Percentiles rank a stretch among this genome's conserved stretches.
Evolutionary conservation across 2,888 invertebrate genomes (phyloP).

Genomic region (Pterostichus madidus): DNA sequence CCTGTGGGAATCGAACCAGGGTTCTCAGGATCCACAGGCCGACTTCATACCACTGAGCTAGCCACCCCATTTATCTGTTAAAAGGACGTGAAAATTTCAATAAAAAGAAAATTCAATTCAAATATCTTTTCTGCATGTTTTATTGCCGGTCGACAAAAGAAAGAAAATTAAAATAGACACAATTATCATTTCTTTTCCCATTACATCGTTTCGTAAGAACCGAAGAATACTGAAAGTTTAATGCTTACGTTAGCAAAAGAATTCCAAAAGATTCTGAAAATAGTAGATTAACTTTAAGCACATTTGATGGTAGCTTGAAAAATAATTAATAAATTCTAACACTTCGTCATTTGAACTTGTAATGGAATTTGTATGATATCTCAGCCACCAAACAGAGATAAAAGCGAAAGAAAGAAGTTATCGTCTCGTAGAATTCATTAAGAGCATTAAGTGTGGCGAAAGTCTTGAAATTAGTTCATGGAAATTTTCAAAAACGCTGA

Average conservation of each 20-base stretch:
- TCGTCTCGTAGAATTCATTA: slow-evolving; percentile 45
- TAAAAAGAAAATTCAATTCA: slow-evolving; percentile 23
- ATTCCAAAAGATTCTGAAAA: slow-evolving; percentile 20
- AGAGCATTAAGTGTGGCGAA: slow-evolving; percentile 25
- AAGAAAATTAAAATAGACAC: slow-evolving; percentile 41
- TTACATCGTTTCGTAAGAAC: slow-evolving; percentile 6
- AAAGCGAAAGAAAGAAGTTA: slow-evolving; percentile 34
- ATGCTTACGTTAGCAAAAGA: slow-evolving; percentile 2
- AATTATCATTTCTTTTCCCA: slow-evolving; percentile 46
- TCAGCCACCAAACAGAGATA: slow-evolving; percentile 13
- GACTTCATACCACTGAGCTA: too few relatives aligned
- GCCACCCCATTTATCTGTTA: too few relatives aligned
- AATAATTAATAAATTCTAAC: slow-evolving; percentile 28
- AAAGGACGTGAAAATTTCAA: not conserved
- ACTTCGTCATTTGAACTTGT: slow-evolving; percentile 10
- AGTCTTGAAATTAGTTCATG: slow-evolving; percentile 20
- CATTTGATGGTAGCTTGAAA: not conserved
- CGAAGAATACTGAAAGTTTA: slow-evolving; percentile 2
- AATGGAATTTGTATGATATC: not conserved
- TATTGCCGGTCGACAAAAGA: slow-evolving; percentile 11
- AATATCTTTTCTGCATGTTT: not conserved
- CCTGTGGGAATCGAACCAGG: not conserved
- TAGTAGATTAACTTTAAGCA: slow-evolving; percentile 1
- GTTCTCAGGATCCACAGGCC: too few relatives aligned
- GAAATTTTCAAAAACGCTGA: slow-evolving; percentile 41